Evolutionary conservation across 2,888 invertebrate genomes (phyloP), one percentile per base, ranked within the genome.

Genomic region (Oscheius sp.): DNA sequence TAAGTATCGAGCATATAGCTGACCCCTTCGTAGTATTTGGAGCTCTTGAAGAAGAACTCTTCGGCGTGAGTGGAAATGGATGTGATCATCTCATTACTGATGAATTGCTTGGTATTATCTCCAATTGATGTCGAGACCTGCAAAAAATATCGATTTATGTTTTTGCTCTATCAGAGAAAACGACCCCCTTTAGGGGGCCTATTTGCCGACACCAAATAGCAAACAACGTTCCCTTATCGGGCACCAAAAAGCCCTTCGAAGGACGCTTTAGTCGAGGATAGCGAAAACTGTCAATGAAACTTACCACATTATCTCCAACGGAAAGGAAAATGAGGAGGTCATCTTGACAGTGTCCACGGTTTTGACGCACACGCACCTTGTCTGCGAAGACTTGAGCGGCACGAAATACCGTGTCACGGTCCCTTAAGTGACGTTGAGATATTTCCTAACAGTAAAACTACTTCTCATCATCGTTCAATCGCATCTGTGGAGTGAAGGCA

Each of bases 301-400:
- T 77, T 11, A 81, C 79, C 47, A 79, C 79, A 66, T 81, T 51
- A 63, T 81, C 81, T 21, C 58, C 47, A 21, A 73, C 65, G 1
- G 81, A 81, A 42, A 78, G 48, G 55, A 81, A 79, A n/a, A 81
- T 81, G 29, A 81, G 42, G 21, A 81, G 2, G 33, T 81, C 81
- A 51, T 81, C 81, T 59, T 78, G 76, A 51, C 81, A 81, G 48
- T 79, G 81, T 2, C 76, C 81, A 1, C 81, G 75, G 29, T 75
- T 76, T 62, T 79, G 78, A 48, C 76, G 76, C 21, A 68, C 60
- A 33, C 81, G 58, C 50, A 81, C 48, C 2, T 59, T 73, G 75
- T 81, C 78, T 51, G 81, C 81, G 51, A 81, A 81, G 11, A 76
- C 70, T 76, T 76, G 74, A 10, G 81, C 81, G 4, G 79, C 81